A percentile compares a stretch with the other conserved stretches of the same genome.
Evolutionary conservation across 1,140 invertebrate species (phyloP).

Genomic region (Macrostomum lignano): DNA sequence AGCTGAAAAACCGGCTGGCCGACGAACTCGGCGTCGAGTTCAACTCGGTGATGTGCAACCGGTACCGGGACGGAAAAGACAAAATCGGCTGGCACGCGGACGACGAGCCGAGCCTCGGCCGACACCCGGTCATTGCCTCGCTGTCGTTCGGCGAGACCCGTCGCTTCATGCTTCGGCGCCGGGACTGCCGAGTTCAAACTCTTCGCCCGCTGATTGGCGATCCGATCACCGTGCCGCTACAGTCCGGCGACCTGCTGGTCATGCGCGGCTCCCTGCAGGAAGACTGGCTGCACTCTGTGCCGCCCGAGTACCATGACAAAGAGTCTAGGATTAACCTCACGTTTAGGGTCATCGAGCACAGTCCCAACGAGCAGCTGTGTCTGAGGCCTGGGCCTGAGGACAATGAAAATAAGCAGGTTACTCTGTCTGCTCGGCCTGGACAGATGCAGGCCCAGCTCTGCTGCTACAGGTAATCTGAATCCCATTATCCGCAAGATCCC

Average conservation of each 20-base stretch:
- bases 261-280: constrained; percentile 30
- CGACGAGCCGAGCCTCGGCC: constrained; percentile 25
- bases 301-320: no score
- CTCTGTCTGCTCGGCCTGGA: no score
- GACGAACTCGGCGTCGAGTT: constrained; percentile 15
- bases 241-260: constrained; percentile 24
- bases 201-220: not conserved
- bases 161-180: constrained; percentile 22
- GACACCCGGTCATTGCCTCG: constrained; percentile 28
- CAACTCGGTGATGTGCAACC: constrained; percentile 30
- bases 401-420: no score
- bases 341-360: no score
- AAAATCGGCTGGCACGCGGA: constrained; percentile 30
- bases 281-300: no score
- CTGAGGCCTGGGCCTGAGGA: no score
- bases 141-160: constrained; percentile 29
- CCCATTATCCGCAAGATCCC: no score
- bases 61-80: constrained; percentile 31
- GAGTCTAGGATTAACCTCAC: no score
- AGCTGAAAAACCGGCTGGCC: no score
- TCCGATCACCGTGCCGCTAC: constrained; percentile 10
- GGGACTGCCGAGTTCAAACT: not conserved
- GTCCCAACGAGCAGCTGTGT: no score
- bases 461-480: no score
- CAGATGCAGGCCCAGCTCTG: no score